Base-by-base conservation (phyloP, 2,888 invertebrate species). In the Spisula solida region DNA sequence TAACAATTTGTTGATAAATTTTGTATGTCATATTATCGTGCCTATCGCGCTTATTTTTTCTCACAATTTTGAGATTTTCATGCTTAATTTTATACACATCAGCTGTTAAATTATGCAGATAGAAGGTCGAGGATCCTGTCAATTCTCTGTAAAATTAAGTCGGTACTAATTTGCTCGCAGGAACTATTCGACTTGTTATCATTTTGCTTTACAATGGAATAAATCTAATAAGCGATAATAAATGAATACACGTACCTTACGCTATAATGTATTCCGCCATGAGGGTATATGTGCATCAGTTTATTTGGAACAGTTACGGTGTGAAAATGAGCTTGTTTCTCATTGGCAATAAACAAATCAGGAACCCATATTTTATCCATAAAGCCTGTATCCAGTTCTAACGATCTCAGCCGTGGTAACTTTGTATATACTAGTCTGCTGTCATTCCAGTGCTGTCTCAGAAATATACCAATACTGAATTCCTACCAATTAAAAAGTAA, bases 261-360 rank as follows among this genome's bases (percentile, higher is more conserved):
- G 82, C 95, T 94, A 90, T 95, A 95, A 1, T 92, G 85, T 0
- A 95, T 94, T 8, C 88, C 87, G 1, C 96, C 95, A 41, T 95
- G 88, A 0, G 93, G 94, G 85, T 94, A 95, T 18, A 96, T 93
- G 78, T 95, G 94, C 93, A 95, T 93, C 82, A 94, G 92, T 84
- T 93, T 93, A 86, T 96, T 96, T 10, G 95, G 95, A 8, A 95
- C 95, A 0, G 95, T 95, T 60, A 96, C 94, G 47, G 94, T 91
- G 82, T 95, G 95, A 88, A 95, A 93, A 55, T 93, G 92, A 0
- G 94, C 95, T 41, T 92, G 88, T 87, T 96, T 96, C 84, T 95
- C 96, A 88, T 96, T 96, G 78, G 94, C 89, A 84, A 96, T 95
- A 89, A 95, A 95, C 25, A 95, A 90, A 81, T 95, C 96, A 16